Evolutionary conservation across 2,888 invertebrate species (phyloP).

Genomic region (Oscheius sp.): DNA sequence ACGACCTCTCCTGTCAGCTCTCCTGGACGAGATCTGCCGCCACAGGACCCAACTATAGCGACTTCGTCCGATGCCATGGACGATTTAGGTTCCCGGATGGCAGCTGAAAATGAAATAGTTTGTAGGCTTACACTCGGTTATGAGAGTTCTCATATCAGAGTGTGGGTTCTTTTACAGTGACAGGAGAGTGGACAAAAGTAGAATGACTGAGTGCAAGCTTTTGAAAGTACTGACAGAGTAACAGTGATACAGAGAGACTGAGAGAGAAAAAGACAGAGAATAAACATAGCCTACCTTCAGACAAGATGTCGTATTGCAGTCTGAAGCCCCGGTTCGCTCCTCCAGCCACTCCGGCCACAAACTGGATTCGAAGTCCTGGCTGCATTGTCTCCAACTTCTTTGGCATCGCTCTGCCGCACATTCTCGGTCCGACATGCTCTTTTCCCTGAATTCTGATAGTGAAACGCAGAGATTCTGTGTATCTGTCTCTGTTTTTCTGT

Average conservation of each 20-base stretch:
- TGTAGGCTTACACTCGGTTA: background rate
- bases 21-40: constrained; percentile 45
- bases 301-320: constrained; percentile 62
- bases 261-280: no score
- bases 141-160: no score
- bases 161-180: no score
- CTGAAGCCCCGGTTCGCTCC: constrained; percentile 51
- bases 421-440: constrained; percentile 60
- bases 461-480: no score
- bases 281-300: constrained; percentile 57
- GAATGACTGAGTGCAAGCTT: no score
- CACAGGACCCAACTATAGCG: constrained; percentile 35
- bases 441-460: constrained; percentile 28
- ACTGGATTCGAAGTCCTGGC: constrained; percentile 46
- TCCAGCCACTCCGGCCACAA: constrained; percentile 42
- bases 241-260: no score
- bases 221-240: no score
- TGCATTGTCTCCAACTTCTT: constrained; percentile 61
- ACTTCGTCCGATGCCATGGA: constrained; percentile 35
- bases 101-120: constrained; percentile 38
- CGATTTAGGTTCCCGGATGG: constrained; percentile 50
- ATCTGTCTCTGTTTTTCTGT: no score
- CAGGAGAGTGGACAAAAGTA: no score
- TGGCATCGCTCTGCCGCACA: constrained; percentile 57
- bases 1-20: constrained; percentile 72